Conservation (phyloP, 1,140 invertebrate genomes). For the Sycophaga agraensis region DNA sequence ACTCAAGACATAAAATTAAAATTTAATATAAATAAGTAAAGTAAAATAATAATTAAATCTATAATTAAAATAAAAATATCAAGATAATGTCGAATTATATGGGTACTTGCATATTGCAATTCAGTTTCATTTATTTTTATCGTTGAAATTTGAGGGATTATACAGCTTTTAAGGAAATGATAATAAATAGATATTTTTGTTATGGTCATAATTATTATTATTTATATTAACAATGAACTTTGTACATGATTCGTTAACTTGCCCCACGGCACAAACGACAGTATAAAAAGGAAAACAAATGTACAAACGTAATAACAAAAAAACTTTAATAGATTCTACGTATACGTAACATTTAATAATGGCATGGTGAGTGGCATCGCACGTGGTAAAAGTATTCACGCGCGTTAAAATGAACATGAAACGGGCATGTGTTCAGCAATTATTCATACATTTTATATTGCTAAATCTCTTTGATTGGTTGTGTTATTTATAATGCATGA, state of each 20-base stretch:
- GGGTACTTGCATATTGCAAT: no score
- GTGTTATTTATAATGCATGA: not conserved
- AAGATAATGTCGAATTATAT: no score
- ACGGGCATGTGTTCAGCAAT: not conserved
- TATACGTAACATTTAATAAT: conserved; percentile 28
- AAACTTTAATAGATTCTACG: conserved; percentile 15
- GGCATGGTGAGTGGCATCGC: conserved; percentile 19
- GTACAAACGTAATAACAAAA: conserved; percentile 29
- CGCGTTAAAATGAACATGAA: conserved; percentile 12
- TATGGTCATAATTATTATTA: conserved; percentile 30
- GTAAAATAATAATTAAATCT: no score
- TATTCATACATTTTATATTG: conserved; percentile 5
- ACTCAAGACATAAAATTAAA: no score
- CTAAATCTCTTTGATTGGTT: not conserved
- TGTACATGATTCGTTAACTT: conserved; percentile 48
- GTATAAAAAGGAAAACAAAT: conserved; percentile 44
- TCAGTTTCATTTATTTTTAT: no score
- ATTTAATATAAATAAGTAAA: no score
- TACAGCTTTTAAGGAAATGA: no score
- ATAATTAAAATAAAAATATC: no score
- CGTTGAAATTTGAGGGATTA: no score
- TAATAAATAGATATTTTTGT: not conserved
- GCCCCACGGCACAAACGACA: conserved; percentile 36
- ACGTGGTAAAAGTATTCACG: not conserved
- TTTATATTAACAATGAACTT: conserved; percentile 47